Conservation (phyloP, 2,113 vertebrate genomes). For the Peromyscus polionotus region DNA sequence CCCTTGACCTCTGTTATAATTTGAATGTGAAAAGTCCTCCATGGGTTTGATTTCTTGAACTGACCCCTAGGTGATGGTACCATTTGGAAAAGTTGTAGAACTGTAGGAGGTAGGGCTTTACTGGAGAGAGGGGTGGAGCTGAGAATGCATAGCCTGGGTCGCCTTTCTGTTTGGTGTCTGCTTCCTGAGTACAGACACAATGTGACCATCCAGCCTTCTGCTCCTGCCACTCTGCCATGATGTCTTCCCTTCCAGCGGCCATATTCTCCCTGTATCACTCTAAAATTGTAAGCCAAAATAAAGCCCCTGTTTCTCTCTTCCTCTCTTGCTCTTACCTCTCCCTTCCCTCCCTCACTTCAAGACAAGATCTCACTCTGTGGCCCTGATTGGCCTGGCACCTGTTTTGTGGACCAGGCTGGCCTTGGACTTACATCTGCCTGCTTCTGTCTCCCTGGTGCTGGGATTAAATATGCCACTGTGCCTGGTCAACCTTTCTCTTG, state of each 20-base stretch:
- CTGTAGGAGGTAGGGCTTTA: neutral
- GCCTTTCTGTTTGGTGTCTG: neutral
- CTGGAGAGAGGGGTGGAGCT: neutral
- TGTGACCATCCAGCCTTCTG: neutral
- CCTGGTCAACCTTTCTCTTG: neutral
- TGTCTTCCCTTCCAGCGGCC: neutral
- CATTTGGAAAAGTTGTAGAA: neutral
- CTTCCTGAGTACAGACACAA: neutral
- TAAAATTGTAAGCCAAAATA: neutral
- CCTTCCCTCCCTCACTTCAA: neutral
- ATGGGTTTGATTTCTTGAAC: neutral
- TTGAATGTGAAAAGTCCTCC: neutral
- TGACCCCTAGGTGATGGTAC: neutral
- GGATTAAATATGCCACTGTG: neutral
- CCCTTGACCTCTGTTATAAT: neutral
- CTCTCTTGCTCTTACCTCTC: neutral
- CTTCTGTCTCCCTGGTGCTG: neutral
- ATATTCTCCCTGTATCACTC: no score
- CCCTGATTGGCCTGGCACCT: neutral
- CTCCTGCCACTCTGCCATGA: neutral
- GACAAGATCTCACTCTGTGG: neutral
- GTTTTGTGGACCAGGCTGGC: neutral
- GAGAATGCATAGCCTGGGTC: no score
- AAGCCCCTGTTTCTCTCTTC: neutral
- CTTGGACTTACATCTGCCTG: neutral